Evolutionary conservation across 2,797 vertebrate species (phyloP), one percentile per base, ranked within the genome.

Genomic region (Falco rusticolus): DNA sequence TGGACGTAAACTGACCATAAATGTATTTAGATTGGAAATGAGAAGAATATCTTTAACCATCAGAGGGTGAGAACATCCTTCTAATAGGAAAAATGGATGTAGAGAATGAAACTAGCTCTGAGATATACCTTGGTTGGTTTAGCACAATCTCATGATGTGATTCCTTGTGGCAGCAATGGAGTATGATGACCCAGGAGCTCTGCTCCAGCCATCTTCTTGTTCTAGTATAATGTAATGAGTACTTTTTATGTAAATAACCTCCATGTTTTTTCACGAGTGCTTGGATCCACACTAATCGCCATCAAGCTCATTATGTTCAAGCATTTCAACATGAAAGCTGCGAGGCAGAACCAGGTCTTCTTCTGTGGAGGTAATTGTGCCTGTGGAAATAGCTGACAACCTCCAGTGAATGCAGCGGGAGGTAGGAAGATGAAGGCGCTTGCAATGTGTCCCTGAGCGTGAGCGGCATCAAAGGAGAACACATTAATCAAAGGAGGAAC

Each of bases 401-500:
- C 4, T 66, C 34, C 77, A 13, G 16, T 15, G 54, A 29, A 39
- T 69, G 63, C 26, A 51, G 39, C 1, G 0, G 71, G 24, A 88
- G 47, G 34, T 59, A n/a, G 39, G 63, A 87, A 84, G 86, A 75
- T 77, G 66, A 94, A 93, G n/a, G 65, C 7, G 1, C 33, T 82
- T 66, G 26, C 24, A 81, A 37, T 0, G 0, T 41, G 45, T 84
- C 65, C 80, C 76, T 34, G 47, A 43, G 63, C 1, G 2, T 37
- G 59, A 84, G 65, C 2, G 3, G 56, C 93, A 76, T 93, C 91
- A 95, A 93, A 93, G 69, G 69, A 78, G 33, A 83, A 8, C 18
- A 64, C 37, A 31, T 93, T 66, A 82, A 76, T 92, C 86, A 89
- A 56, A 87, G 74, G 28, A 59, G 17, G 37, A 93, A 72, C 66